phyloP scores from a whole-genome alignment of 2,888 invertebrate genomes.

The Heliconius ethilla region DNA sequence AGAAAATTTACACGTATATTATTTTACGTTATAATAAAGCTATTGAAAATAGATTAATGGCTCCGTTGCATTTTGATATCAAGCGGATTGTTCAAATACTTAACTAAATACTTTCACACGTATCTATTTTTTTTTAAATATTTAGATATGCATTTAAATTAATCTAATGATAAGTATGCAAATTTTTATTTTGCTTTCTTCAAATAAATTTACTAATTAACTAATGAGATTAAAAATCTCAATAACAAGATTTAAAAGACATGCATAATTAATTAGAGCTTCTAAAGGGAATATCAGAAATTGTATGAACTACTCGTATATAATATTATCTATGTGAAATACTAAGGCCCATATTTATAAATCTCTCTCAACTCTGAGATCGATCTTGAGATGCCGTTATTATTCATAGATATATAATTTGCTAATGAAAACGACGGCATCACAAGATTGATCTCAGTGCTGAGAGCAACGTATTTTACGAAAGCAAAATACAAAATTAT shows the following conservation, averaged over 20 bases:
- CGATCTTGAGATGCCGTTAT: no score
- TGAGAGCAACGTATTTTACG: no score
- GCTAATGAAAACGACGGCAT: no score
- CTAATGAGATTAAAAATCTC: not conserved
- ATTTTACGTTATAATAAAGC: not conserved
- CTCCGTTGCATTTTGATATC: not conserved
- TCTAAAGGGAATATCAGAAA: no score
- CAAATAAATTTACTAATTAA: not conserved
- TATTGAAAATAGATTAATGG: not conserved
- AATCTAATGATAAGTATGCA: not conserved
- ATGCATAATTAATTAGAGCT: not conserved
- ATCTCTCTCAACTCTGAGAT: no score
- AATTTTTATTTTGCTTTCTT: not conserved
- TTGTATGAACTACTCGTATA: no score
- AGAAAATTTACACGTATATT: no score
- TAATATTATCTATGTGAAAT: no score
- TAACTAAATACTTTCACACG: constrained; percentile 7
- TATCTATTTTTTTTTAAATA: no score
- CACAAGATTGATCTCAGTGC: no score
- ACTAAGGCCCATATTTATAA: no score
- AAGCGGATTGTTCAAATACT: not conserved
- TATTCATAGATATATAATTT: no score
- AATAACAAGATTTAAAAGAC: not conserved
- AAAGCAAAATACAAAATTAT: not conserved
- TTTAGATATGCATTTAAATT: not conserved